Percentiles rank a stretch among this genome's conserved stretches.
These are phyloP conservation scores for Marronus borbonicus DNA, from an alignment of 2,888 invertebrate species.

Conservation along the genomic window DNA sequence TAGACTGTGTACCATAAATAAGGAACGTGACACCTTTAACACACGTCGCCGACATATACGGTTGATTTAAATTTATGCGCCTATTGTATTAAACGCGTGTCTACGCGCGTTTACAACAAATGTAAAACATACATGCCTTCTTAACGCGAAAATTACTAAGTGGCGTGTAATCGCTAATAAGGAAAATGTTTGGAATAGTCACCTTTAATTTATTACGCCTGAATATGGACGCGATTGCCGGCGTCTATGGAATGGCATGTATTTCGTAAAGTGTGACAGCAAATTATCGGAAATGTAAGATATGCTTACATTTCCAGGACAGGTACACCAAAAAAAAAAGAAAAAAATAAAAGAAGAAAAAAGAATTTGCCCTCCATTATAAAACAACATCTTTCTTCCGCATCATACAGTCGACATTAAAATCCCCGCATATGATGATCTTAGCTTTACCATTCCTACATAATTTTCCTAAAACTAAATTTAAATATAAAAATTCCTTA, in stretches of 20 bases:
- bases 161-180: constrained; percentile 22
- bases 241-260: neutral
- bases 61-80: constrained; percentile 31
- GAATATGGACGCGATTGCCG: neutral
- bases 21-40: constrained; percentile 30
- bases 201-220: constrained; percentile 2
- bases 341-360: too few relatives aligned
- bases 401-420: too few relatives aligned
- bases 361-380: too few relatives aligned
- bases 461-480: too few relatives aligned
- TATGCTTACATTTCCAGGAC: too few relatives aligned
- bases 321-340: too few relatives aligned
- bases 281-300: too few relatives aligned
- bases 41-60: constrained; percentile 5
- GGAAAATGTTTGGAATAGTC: constrained; percentile 15
- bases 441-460: too few relatives aligned
- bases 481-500: too few relatives aligned
- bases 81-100: constrained; percentile 25
- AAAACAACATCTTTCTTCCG: too few relatives aligned
- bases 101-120: neutral
- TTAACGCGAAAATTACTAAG: constrained; percentile 17
- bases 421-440: too few relatives aligned
- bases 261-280: neutral
- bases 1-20: constrained; percentile 4
- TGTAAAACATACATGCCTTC: constrained; percentile 26